Conservation (phyloP, 2,888 invertebrate genomes). For the Peribatodes rhomboidaria region DNA sequence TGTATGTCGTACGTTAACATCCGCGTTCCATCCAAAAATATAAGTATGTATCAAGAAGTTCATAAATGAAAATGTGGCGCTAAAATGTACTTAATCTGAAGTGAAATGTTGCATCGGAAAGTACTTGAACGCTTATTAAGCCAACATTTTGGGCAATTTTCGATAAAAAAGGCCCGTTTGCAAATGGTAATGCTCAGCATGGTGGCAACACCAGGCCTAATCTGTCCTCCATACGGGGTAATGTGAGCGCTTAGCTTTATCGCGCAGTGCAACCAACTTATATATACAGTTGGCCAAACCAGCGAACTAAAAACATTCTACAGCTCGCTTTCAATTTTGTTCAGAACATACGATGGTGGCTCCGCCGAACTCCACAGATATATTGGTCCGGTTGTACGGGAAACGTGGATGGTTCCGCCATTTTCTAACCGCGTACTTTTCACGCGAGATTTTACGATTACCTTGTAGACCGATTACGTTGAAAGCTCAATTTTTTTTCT, state of each 20-base stretch:
- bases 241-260: constrained; percentile 46
- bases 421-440: constrained; percentile 46
- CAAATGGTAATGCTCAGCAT: constrained; percentile 39
- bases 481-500: not conserved
- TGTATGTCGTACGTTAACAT: too few relatives aligned
- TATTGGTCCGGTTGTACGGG: constrained; percentile 8
- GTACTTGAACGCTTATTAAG: constrained; percentile 36
- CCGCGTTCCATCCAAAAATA: not conserved
- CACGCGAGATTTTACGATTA: constrained; percentile 40
- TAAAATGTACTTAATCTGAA: constrained; percentile 14
- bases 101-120: constrained; percentile 35
- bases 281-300: not conserved
- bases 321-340: not conserved
- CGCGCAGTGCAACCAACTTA: constrained; percentile 19
- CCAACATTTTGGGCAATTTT: constrained; percentile 29
- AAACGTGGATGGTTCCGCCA: constrained; percentile 40
- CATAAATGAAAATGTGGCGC: constrained; percentile 14
- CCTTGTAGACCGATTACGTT: constrained; percentile 15
- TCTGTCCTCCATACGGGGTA: constrained; percentile 43
- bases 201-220: constrained; percentile 40
- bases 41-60: not conserved
- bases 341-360: not conserved
- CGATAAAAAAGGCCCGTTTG: constrained; percentile 33
- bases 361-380: not conserved
- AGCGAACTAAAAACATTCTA: not conserved